Evolutionary conservation across 1,140 invertebrate species (phyloP).

Genomic region (Magallana ariakensis): DNA sequence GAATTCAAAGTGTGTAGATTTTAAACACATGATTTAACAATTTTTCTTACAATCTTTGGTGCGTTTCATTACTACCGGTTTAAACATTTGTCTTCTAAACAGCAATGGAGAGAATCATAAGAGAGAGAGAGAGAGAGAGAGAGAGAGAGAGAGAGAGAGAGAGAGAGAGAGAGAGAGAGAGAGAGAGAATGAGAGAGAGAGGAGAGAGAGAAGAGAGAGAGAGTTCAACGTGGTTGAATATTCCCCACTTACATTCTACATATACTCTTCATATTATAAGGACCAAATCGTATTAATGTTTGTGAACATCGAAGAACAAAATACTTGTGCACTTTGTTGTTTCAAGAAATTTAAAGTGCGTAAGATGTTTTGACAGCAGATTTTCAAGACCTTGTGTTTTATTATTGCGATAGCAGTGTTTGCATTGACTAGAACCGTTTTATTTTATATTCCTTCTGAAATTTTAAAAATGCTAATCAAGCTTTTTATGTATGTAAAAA

Average conservation of each 20-base stretch:
- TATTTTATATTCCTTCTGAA: background rate
- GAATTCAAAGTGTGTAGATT: background rate
- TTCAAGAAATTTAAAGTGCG: background rate
- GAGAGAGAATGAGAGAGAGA: background rate
- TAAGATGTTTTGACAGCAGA: background rate
- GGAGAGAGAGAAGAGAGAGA: background rate
- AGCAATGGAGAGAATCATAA: too few relatives aligned
- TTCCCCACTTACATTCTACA: background rate
- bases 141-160: background rate
- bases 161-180: background rate
- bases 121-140: background rate
- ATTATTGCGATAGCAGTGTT: background rate
- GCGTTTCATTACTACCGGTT: too few relatives aligned
- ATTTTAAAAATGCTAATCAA: conserved; percentile 25
- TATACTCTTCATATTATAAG: background rate
- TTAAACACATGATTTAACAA: too few relatives aligned
- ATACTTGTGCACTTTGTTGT: background rate
- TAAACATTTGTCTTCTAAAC: too few relatives aligned
- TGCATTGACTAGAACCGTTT: background rate
- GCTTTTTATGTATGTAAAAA: background rate
- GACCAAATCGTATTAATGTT: background rate
- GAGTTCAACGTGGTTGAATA: background rate
- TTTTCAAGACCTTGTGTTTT: background rate
- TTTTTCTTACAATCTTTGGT: too few relatives aligned
- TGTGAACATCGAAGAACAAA: background rate